These are phyloP conservation scores for Dinomys branickii DNA, from an alignment of 2,113 vertebrate genomes.

Conservation along the genomic window DNA sequence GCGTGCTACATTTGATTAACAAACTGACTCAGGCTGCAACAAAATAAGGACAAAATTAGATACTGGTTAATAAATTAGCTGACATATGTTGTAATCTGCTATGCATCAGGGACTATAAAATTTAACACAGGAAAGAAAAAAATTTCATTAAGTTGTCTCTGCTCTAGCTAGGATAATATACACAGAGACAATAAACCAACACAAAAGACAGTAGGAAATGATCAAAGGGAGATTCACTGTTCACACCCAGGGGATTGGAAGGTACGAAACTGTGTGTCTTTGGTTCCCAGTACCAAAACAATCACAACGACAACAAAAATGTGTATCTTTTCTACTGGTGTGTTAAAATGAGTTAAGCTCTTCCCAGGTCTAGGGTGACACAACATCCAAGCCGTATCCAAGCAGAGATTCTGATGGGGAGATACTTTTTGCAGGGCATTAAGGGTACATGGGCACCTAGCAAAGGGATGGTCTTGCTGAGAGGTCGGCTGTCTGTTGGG, in stretches of 20 bases:
- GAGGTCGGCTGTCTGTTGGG: neutral
- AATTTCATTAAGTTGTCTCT: neutral
- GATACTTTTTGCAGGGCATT: neutral
- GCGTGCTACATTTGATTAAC: neutral
- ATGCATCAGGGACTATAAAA: neutral
- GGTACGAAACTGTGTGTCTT: accelerated
- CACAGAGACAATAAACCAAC: neutral
- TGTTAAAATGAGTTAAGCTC: neutral
- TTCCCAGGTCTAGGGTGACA: neutral
- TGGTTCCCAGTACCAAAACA: too few species aligned
- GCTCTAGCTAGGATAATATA: neutral
- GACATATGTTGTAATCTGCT: neutral
- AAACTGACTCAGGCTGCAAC: neutral
- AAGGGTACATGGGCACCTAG: accelerated
- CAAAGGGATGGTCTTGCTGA: neutral
- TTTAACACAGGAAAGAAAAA: neutral
- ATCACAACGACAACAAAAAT: too few species aligned
- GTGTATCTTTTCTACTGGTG: neutral
- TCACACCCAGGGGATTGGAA: accelerated
- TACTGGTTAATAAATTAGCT: neutral
- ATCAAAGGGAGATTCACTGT: neutral
- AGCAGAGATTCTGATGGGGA: accelerated
- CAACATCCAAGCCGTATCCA: accelerated
- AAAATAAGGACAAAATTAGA: neutral
- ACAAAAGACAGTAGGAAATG: neutral